A percentile compares a stretch with the other conserved stretches of the same genome.
Conservation (phyloP, 2,113 vertebrate species). For the Siniperca chuatsi region DNA sequence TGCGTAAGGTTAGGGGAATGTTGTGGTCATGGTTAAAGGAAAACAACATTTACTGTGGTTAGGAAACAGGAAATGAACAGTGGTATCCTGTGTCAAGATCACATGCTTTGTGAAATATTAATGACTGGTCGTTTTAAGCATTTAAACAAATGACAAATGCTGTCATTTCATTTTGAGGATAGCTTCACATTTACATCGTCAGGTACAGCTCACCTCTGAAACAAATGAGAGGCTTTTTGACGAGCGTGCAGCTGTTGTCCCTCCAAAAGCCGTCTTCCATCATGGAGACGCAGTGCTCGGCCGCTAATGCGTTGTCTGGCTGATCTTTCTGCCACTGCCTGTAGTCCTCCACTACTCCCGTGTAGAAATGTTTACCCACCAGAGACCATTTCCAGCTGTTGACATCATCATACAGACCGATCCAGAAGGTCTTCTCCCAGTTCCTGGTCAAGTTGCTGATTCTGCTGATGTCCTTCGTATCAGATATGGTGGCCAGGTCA, state of each 20-base stretch:
- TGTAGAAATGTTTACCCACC: neutral
- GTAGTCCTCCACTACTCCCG: neutral
- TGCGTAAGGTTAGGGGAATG: too few species aligned
- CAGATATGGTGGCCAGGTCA: constrained; percentile 22
- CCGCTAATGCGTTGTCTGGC: neutral
- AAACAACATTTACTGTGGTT: too few species aligned
- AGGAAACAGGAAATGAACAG: too few species aligned
- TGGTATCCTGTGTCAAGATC: too few species aligned
- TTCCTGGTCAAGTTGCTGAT: neutral
- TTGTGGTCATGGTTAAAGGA: too few species aligned
- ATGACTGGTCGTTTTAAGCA: too few species aligned
- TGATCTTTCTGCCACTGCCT: neutral
- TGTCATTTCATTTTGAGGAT: too few species aligned
- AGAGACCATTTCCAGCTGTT: constrained; percentile 15
- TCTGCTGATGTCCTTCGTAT: neutral
- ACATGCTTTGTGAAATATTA: too few species aligned
- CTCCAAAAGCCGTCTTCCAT: neutral
- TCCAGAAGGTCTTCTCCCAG: neutral
- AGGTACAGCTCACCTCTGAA: neutral
- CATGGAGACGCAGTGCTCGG: constrained; percentile 11
- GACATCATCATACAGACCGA: constrained; percentile 8
- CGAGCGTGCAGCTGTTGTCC: neutral
- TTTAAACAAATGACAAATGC: too few species aligned
- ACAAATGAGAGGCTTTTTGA: constrained; percentile 8
- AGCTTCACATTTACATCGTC: neutral